Evolutionary conservation across 2,797 vertebrate genomes (phyloP).

Genomic region (Anabacerthia variegaticeps): DNA sequence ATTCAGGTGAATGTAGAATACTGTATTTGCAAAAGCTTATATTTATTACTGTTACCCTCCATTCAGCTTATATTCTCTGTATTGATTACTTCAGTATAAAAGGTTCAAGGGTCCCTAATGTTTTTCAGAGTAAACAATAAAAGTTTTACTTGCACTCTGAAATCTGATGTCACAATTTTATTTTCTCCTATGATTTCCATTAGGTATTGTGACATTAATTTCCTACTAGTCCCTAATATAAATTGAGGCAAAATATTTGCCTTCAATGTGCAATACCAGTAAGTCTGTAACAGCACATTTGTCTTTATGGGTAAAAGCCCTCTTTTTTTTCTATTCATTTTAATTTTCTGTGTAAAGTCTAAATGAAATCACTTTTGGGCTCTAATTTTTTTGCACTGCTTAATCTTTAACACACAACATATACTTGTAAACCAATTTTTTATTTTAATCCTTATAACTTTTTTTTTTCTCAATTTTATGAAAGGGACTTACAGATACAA

Average conservation of each 20-base stretch:
- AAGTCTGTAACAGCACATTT: not conserved
- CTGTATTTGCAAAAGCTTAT: not conserved
- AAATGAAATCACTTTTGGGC: not conserved
- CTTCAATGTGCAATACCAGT: not conserved
- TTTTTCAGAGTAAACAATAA: not conserved
- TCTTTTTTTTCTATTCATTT: not conserved
- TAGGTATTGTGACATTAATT: not conserved
- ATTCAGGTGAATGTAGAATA: not conserved
- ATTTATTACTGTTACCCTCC: not conserved
- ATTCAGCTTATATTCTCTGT: not conserved
- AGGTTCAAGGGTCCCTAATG: not conserved
- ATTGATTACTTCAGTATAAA: not conserved
- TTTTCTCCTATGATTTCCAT: not conserved
- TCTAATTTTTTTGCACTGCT: not conserved
- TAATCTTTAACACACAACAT: not conserved
- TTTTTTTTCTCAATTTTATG: not conserved
- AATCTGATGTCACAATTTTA: not conserved
- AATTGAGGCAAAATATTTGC: not conserved
- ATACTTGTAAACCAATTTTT: not conserved
- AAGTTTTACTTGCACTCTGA: not conserved
- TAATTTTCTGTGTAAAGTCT: not conserved
- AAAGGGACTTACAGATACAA: not conserved
- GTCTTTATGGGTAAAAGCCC: not conserved
- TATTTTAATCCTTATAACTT: not conserved
- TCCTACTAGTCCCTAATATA: not conserved